A percentile compares a stretch with the other conserved stretches of the same genome.
These are phyloP conservation scores for Megathymus violae DNA, from an alignment of 1,140 invertebrate species.

Conservation along the genomic window DNA sequence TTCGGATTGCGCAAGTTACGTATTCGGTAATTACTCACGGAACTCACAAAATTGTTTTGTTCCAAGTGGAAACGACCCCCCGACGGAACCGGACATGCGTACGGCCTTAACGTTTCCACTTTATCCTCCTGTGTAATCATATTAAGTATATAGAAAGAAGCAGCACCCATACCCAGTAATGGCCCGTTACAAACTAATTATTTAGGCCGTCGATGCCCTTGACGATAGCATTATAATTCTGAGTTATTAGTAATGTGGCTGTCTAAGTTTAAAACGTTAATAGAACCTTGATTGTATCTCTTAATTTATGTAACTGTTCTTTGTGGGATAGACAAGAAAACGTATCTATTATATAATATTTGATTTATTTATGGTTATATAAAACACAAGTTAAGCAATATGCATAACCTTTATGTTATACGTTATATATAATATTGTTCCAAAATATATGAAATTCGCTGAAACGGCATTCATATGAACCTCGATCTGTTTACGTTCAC, in stretches of 20 bases:
- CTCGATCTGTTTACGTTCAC: conserved; percentile 70
- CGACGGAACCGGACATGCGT: conserved; percentile 61
- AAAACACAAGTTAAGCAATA: no score
- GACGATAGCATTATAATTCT: conserved; percentile 12
- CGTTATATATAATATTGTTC: no score
- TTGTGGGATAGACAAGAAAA: not conserved
- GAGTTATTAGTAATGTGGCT: not conserved
- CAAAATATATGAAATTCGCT: no score
- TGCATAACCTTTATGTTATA: no score
- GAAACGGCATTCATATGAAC: conserved; percentile 4
- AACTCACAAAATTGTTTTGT: conserved; percentile 64
- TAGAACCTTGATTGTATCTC: not conserved
- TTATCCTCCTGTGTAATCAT: conserved; percentile 24
- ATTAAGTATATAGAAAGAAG: conserved; percentile 14
- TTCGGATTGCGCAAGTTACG: conserved; percentile 24
- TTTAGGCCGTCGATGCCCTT: conserved; percentile 30
- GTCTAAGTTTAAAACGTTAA: not conserved
- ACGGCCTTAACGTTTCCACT: conserved; percentile 59
- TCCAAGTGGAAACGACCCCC: conserved; percentile 71
- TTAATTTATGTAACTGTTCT: not conserved
- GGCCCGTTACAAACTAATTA: conserved; percentile 29
- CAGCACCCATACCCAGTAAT: conserved; percentile 21
- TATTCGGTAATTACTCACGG: conserved; percentile 50
- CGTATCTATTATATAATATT: no score
- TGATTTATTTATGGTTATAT: no score